Base-by-base conservation (phyloP, 2,797 vertebrate species). In the Limosa lapponica region DNA sequence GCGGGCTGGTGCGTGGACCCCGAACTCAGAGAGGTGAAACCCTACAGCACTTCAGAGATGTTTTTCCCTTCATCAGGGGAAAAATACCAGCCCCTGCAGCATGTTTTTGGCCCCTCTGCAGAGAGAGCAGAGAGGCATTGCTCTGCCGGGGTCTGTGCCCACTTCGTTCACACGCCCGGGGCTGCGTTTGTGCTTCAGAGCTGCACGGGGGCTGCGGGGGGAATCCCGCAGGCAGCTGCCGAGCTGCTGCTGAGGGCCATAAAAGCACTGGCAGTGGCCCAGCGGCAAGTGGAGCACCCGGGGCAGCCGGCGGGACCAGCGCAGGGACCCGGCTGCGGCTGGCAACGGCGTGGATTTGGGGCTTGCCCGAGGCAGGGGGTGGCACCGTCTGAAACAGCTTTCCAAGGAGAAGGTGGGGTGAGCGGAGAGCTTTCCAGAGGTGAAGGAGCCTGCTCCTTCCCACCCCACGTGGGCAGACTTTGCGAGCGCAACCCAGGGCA, bases 171-270 rank as follows among this genome's bases (percentile, higher is more conserved):
- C 34, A 1, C 1, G 4, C 43, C 67, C 58, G 72, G 41, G 69
- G 37, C 62, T 4, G 4, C 25, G 52, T 30, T 82, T 78, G 25
- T 54, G 65, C 90, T 94, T 84, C 20, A 8, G 82, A 75, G 84
- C 66, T 66, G 51, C 62, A 6, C 2, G 2, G 24, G 16, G 25
- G 34, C 49, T 62, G 13, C 1, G 69, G 81, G 66, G 57, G 34
- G 75, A 86, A 69, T 87, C 78, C 87, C 27, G 8, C 57, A 61
- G 5, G 9, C 8, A 7, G 46, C 82, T 64, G n/a, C 2, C 0
- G 73, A 95, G 89, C 59, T 22, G 17, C 74, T 71, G 87, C 87
- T 36, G 74, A 67, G 73, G 65, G 70, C 16, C 6, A 80, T 78
- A 24, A 91, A 94, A 87, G 57, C 44, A 12, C 16, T 5, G 1